Percentiles rank a stretch among this genome's conserved stretches.
Conservation (phyloP, 2,797 vertebrate genomes). For the Melanitta fusca region DNA sequence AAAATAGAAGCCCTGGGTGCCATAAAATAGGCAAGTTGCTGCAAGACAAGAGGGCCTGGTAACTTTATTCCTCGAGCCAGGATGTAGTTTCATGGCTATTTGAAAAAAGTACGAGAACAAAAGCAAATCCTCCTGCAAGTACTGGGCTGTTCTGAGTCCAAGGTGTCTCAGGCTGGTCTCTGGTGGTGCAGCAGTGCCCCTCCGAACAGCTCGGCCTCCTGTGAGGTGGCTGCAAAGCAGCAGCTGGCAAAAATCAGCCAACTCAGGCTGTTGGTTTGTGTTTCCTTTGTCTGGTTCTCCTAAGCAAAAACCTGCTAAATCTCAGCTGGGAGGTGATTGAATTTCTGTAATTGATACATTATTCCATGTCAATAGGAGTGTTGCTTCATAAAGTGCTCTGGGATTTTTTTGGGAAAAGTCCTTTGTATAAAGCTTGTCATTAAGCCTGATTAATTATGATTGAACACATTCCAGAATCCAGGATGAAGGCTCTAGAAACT, state of each 20-base stretch:
- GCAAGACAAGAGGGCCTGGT: neutral
- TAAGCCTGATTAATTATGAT: neutral
- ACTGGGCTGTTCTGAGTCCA: neutral
- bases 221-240: neutral
- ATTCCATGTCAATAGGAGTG: neutral
- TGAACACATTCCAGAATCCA: neutral
- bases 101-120: neutral
- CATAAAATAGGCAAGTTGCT: neutral
- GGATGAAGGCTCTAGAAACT: neutral
- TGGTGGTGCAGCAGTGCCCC: neutral
- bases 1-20: neutral
- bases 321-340: neutral
- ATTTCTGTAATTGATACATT: neutral
- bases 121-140: neutral
- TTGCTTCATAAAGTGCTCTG: neutral
- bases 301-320: neutral
- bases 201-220: fast-evolving
- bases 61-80: neutral
- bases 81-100: neutral
- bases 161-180: neutral
- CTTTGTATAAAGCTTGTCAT: neutral
- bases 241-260: neutral
- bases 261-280: neutral
- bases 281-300: neutral
- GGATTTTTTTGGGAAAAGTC: neutral